Evolutionary conservation across 2,113 vertebrate species (phyloP).

Genomic region (Ascaphus truei): DNA sequence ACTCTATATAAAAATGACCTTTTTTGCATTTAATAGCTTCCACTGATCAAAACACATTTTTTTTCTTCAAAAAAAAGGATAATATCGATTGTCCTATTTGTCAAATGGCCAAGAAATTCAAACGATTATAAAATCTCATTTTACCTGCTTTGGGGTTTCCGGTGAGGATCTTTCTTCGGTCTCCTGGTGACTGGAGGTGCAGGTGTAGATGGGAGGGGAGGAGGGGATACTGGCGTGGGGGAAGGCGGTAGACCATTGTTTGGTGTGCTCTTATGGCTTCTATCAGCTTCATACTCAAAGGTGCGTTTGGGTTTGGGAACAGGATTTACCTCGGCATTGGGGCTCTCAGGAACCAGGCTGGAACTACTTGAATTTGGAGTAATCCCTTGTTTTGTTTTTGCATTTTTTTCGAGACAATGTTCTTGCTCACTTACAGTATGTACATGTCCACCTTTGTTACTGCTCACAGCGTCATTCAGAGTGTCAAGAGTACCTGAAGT

Average conservation of each 20-base stretch:
- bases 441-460: conserved; percentile 69
- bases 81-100: too few species aligned
- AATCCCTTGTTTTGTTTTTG: conserved; percentile 67
- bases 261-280: conserved; percentile 71
- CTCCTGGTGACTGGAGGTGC: conserved; percentile 75
- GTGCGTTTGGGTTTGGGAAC: conserved; percentile 97
- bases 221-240: conserved; percentile 72
- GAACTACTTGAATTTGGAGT: conserved; percentile 63
- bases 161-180: conserved; percentile 69
- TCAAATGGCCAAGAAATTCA: too few species aligned
- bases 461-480: conserved; percentile 56
- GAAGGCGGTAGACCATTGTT: conserved; percentile 87
- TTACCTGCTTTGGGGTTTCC: conserved; percentile 87
- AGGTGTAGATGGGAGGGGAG: conserved; percentile 82
- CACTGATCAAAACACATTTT: too few species aligned
- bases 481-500: conserved; percentile 66
- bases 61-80: too few species aligned
- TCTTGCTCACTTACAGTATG: conserved; percentile 74
- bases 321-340: conserved; percentile 80
- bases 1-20: too few species aligned
- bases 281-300: conserved; percentile 96
- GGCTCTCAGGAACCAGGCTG: conserved; percentile 57
- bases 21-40: too few species aligned
- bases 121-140: too few species aligned
- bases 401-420: conserved; percentile 65